Conservation (phyloP, 2,797 vertebrate species). For the Acanthiza pusilla region DNA sequence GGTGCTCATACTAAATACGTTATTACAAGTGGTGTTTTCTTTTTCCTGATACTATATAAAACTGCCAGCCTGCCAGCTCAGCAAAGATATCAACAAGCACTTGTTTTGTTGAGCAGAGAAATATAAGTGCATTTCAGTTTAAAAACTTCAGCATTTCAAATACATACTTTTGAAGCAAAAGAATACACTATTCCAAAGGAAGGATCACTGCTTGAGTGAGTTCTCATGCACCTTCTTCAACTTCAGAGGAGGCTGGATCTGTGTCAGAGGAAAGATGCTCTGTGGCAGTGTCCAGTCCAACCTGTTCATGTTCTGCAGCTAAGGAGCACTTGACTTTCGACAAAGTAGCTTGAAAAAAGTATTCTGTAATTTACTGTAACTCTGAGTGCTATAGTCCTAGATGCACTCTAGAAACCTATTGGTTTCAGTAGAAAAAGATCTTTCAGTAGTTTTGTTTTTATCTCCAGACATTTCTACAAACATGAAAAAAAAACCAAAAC, state of each 20-base stretch:
- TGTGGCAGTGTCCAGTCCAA: background rate
- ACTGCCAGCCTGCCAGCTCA: constrained; percentile 67
- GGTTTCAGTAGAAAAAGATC: background rate
- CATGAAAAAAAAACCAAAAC: background rate
- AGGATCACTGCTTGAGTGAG: background rate
- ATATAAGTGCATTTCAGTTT: constrained; percentile 20
- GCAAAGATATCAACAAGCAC: constrained; percentile 44
- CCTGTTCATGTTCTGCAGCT: background rate
- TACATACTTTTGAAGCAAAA: background rate
- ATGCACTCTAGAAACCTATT: background rate
- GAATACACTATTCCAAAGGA: background rate
- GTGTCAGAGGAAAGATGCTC: background rate
- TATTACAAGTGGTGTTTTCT: constrained; percentile 70
- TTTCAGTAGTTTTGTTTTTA: background rate
- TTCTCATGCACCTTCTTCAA: background rate
- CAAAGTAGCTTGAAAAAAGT: background rate
- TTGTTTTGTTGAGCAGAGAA: constrained; percentile 16
- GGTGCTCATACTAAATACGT: constrained; percentile 63
- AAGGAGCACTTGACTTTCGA: background rate
- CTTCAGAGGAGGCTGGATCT: background rate
- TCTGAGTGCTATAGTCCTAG: background rate
- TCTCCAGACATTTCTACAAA: background rate
- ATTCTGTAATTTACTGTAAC: background rate
- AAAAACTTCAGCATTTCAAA: background rate
- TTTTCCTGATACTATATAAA: constrained; percentile 16